Evolutionary conservation across 2,797 vertebrate genomes (phyloP).

Genomic region (Geotrypetes seraphini): DNA sequence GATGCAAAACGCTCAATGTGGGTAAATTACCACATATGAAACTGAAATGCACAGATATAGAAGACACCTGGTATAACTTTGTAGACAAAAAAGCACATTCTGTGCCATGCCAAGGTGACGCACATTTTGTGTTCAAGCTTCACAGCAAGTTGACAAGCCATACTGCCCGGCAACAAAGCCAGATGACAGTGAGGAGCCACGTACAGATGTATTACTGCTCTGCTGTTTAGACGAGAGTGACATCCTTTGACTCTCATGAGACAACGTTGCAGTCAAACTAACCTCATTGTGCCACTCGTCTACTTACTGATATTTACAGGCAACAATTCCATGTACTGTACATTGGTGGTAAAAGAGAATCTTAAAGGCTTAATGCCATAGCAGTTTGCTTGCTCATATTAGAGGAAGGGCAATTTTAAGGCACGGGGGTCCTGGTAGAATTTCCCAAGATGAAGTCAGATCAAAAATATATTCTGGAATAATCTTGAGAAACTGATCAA

Average conservation of each 20-base stretch:
- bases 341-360: accelerated
- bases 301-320: conserved; percentile 11
- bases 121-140: conserved; percentile 11
- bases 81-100: neutral
- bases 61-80: neutral
- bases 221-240: conserved; percentile 20
- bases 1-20: too few species aligned
- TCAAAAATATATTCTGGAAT: too few species aligned
- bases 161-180: conserved; percentile 27
- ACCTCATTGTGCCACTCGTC: neutral
- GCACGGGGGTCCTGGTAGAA: too few species aligned
- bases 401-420: too few species aligned
- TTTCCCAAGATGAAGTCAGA: too few species aligned
- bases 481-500: too few species aligned
- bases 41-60: neutral
- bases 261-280: neutral
- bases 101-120: conserved; percentile 4
- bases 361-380: neutral
- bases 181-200: conserved; percentile 26
- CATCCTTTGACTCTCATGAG: conserved; percentile 34
- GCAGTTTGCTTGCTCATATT: too few species aligned
- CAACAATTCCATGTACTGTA: neutral
- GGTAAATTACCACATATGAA: conserved; percentile 5
- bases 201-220: conserved; percentile 27
- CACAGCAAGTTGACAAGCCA: conserved; percentile 26